A percentile compares a stretch with the other conserved stretches of the same genome.
These are phyloP conservation scores for Oryzaephilus surinamensis DNA, from an alignment of 1,140 invertebrate species.

Conservation along the genomic window DNA sequence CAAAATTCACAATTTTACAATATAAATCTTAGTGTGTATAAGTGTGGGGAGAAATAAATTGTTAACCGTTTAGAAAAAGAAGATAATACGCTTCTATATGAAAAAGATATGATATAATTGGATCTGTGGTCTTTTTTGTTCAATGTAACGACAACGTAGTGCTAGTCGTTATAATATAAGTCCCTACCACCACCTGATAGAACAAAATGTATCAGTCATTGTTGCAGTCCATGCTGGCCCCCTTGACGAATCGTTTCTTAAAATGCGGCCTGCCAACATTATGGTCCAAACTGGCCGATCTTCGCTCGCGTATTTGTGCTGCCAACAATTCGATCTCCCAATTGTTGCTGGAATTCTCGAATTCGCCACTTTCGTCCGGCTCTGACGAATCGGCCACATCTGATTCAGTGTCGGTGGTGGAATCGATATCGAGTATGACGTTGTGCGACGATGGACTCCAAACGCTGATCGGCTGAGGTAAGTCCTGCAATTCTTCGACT, in stretches of 20 bases:
- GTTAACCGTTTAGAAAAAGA: too few relatives aligned
- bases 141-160: not conserved
- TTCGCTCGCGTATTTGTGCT: constrained; percentile 28
- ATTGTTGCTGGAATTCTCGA: constrained; percentile 28
- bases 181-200: constrained; percentile 8
- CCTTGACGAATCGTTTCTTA: constrained; percentile 14
- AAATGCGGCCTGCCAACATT: constrained; percentile 17
- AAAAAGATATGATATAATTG: constrained; percentile 6
- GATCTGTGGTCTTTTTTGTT: constrained; percentile 1
- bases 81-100: too few relatives aligned
- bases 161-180: constrained; percentile 2
- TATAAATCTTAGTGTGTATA: not conserved
- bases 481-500: constrained; percentile 43
- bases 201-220: constrained; percentile 19
- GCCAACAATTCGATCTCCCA: constrained; percentile 33
- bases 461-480: constrained; percentile 34
- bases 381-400: constrained; percentile 16
- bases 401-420: constrained; percentile 34
- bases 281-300: constrained; percentile 31
- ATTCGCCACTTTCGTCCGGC: constrained; percentile 13
- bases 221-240: constrained; percentile 13
- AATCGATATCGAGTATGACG: constrained; percentile 41
- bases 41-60: too few relatives aligned
- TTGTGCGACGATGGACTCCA: constrained; percentile 29
- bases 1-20: not conserved